These are phyloP conservation scores for Acanthosepion pharaonis DNA, from an alignment of 2,888 invertebrate genomes.

Conservation along the genomic window DNA sequence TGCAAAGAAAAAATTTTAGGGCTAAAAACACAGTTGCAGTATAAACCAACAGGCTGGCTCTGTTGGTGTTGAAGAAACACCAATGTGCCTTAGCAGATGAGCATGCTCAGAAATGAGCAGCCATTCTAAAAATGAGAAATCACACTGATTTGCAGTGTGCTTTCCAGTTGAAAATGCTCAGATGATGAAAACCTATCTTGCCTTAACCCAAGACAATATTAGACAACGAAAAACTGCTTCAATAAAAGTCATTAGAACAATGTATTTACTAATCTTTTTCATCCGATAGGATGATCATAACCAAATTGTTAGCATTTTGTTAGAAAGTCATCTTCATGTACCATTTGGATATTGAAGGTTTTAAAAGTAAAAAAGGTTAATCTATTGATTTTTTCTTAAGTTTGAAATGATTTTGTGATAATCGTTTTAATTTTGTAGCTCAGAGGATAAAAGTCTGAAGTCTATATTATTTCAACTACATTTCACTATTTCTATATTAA, in stretches of 20 bases:
- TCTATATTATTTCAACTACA: too few species aligned
- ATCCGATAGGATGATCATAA: not conserved
- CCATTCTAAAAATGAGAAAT: too few species aligned
- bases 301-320: not conserved
- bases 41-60: too few species aligned
- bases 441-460: too few species aligned
- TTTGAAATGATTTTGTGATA: too few species aligned
- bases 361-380: not conserved
- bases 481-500: too few species aligned
- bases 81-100: too few species aligned
- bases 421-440: too few species aligned
- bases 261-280: not conserved
- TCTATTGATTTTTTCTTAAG: too few species aligned
- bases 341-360: fast-evolving
- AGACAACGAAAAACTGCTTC: not conserved
- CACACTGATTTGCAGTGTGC: not conserved
- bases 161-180: not conserved
- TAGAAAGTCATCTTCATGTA: not conserved
- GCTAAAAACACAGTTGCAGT: too few species aligned
- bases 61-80: too few species aligned
- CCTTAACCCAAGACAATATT: not conserved
- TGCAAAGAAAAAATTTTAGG: not conserved
- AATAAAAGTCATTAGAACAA: not conserved
- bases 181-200: not conserved
- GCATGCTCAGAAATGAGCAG: too few species aligned